Percentiles rank a stretch among this genome's conserved stretches.
Evolutionary conservation across 2,113 vertebrate species (phyloP).

Genomic region (Chionis minor): DNA sequence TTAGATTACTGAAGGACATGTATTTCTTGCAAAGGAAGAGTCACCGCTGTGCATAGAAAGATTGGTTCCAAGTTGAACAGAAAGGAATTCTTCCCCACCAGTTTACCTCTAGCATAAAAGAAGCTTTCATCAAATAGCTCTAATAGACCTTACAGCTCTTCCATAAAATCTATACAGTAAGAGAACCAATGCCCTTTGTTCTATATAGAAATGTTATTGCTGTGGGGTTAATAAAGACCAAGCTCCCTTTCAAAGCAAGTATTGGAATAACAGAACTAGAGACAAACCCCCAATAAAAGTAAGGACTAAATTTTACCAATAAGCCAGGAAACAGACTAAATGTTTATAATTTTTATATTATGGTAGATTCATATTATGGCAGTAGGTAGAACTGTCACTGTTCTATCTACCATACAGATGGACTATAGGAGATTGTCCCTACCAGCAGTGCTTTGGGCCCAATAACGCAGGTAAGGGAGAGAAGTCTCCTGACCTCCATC

Average conservation of each 20-base stretch:
- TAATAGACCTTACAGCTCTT: background rate
- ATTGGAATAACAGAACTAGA: background rate
- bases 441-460: background rate
- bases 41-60: background rate
- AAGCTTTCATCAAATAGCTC: background rate
- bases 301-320: background rate
- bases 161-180: background rate
- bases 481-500: background rate
- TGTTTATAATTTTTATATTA: background rate
- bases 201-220: background rate
- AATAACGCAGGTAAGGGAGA: background rate
- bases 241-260: background rate
- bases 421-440: background rate
- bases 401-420: background rate
- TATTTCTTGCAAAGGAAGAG: background rate
- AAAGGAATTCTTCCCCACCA: background rate
- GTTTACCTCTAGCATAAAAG: background rate
- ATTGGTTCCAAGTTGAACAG: background rate
- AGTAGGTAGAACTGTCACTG: background rate
- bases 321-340: background rate
- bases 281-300: background rate
- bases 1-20: background rate
- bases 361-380: background rate
- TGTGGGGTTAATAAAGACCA: background rate
- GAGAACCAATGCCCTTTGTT: background rate